These are phyloP conservation scores for Drosophila chauvacae DNA, from an alignment of 1,140 invertebrate species.

Conservation along the genomic window DNA sequence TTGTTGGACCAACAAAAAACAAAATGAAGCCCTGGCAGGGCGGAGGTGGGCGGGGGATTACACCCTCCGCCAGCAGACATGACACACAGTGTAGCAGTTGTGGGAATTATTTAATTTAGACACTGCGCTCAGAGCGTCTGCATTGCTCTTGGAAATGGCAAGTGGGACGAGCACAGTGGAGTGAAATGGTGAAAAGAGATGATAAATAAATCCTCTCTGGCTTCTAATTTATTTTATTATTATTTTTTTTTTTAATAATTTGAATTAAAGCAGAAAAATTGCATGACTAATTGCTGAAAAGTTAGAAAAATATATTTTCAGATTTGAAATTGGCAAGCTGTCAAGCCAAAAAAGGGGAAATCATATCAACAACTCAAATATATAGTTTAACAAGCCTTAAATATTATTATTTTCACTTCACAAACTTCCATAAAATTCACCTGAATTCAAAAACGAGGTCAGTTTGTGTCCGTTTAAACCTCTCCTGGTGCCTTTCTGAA, in stretches of 20 bases:
- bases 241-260: background rate
- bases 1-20: constrained; percentile 53
- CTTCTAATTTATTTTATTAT: background rate
- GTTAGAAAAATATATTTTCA: background rate
- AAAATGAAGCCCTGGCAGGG: constrained; percentile 28
- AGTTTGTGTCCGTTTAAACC: background rate
- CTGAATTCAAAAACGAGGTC: background rate
- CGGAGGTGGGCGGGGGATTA: constrained; percentile 7
- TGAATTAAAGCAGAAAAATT: background rate
- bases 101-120: constrained; percentile 83
- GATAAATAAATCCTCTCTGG: background rate
- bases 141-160: constrained; percentile 56
- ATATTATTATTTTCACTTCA: background rate
- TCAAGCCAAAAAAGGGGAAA: background rate
- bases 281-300: background rate
- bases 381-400: background rate
- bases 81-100: constrained; percentile 77
- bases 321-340: background rate
- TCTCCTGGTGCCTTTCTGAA: background rate
- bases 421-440: background rate
- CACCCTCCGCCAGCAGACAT: constrained; percentile 46
- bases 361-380: background rate
- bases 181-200: background rate
- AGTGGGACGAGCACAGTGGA: constrained; percentile 42
- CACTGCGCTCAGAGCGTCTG: constrained; percentile 66